A percentile compares a stretch with the other conserved stretches of the same genome.
Conservation (phyloP, 2,797 vertebrate species). For the Todus mexicanus region DNA sequence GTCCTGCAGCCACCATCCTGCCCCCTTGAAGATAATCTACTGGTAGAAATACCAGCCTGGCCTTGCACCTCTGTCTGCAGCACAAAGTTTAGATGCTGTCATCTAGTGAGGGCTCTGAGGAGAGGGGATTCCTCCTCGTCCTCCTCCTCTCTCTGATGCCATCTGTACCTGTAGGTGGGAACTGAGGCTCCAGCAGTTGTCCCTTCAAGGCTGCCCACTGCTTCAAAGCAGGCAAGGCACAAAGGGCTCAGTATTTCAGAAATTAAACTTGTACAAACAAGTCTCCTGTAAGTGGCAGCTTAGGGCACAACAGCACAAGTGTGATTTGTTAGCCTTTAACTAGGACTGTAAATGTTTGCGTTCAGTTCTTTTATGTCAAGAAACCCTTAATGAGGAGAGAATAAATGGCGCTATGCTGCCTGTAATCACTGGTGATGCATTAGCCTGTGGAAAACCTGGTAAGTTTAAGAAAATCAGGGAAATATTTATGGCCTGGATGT, state of each 20-base stretch:
- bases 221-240: not conserved
- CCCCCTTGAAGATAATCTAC: not conserved
- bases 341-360: not conserved
- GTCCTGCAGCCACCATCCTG: not conserved
- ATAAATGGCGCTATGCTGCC: not conserved
- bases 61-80: accelerated
- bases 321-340: not conserved
- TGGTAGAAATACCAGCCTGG: not conserved
- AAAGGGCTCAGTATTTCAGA: not conserved
- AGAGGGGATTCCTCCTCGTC: not conserved
- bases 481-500: not conserved
- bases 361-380: not conserved
- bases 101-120: not conserved
- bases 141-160: not conserved
- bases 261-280: not conserved
- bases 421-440: not conserved
- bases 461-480: not conserved
- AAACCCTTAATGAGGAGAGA: not conserved
- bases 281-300: not conserved
- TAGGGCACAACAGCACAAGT: not conserved
- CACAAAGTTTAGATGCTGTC: not conserved
- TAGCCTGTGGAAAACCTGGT: not conserved
- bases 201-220: not conserved
- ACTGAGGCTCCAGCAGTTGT: not conserved
- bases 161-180: not conserved